Evolutionary conservation across 1,140 invertebrate species (phyloP), one percentile per base, ranked within the genome.

Genomic region (Melitaea cinxia): DNA sequence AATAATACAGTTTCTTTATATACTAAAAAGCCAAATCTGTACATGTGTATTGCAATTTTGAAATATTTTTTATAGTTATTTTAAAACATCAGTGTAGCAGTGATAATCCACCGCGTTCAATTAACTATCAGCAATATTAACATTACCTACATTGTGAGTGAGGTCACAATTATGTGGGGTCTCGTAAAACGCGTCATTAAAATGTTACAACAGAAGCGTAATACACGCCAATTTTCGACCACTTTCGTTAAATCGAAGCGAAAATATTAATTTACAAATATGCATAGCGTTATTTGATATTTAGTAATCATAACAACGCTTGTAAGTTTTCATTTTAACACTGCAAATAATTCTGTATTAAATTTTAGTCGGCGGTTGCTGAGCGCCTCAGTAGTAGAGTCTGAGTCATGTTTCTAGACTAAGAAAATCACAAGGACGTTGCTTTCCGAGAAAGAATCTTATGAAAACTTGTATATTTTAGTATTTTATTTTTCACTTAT

Each of bases 401-500:
- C 65, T 86, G 80, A 86, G 61, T 86, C 83, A 83, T 69, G 80
- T 81, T 78, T 72, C 78, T 66, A 74, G 67, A 68, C 77, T 72
- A 68, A 79, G 74, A 82, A 80, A 80, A 79, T 68, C 68, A 59
- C 80, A 85, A 86, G 83, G 83, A 83, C 82, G 83, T 68, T 75
- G 66, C 72, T 75, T 77, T 78, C 70, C 26, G 55, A 68, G 70
- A 72, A 72, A 64, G 37, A 63, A 65, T 61, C 64, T 65, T 65
- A 72, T 63, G 68, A 59, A 67, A 70, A 64, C 59, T 64, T 21
- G 24, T 57, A 50, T 37, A 42, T 30, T 72, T 62, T 72, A 70
- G 1, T 70, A 39, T 68, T 66, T 68, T 68, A 56, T 33, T 50
- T 58, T 47, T 9, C 42, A 17, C 2, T 47, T 21, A 19, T 14